Percentiles rank a stretch among this genome's conserved stretches.
phyloP scores from a whole-genome alignment of 2,113 vertebrate genomes.

The Corynorhinus townsendii region DNA sequence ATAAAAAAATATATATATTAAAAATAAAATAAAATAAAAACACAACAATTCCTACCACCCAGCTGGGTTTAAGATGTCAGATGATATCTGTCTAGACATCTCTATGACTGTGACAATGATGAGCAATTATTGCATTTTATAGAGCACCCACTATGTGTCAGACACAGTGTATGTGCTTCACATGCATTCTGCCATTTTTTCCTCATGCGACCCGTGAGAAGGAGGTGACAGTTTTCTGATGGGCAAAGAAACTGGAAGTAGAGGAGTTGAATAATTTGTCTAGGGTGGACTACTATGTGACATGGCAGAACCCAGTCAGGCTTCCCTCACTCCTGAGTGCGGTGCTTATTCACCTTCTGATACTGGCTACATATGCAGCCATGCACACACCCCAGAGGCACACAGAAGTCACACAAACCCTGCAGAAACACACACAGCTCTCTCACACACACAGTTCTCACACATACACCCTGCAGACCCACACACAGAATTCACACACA shows the following conservation, averaged over 20 bases:
- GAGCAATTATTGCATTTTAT: not conserved
- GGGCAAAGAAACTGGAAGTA: not conserved
- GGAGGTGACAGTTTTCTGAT: not conserved
- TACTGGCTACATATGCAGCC: not conserved
- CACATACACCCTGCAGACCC: not conserved
- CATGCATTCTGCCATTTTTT: not conserved
- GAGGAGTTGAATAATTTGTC: not conserved
- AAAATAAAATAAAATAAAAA: not conserved
- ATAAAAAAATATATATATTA: too few relatives aligned
- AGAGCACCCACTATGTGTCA: not conserved
- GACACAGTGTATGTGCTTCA: not conserved
- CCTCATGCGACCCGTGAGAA: not conserved
- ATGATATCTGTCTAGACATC: not conserved
- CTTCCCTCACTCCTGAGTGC: not conserved
- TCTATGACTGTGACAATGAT: not conserved
- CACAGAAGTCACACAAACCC: too few relatives aligned
- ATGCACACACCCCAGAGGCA: not conserved
- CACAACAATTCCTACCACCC: not conserved
- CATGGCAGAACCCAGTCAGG: not conserved
- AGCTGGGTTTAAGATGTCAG: not conserved
- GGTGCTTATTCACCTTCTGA: not conserved
- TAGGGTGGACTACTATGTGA: not conserved
- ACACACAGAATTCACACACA: not conserved
- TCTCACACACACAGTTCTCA: too few relatives aligned
- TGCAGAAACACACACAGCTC: not conserved